A percentile compares a stretch with the other conserved stretches of the same genome.
Conservation (phyloP, 2,113 vertebrate species). For the Mesitornis unicolor region DNA sequence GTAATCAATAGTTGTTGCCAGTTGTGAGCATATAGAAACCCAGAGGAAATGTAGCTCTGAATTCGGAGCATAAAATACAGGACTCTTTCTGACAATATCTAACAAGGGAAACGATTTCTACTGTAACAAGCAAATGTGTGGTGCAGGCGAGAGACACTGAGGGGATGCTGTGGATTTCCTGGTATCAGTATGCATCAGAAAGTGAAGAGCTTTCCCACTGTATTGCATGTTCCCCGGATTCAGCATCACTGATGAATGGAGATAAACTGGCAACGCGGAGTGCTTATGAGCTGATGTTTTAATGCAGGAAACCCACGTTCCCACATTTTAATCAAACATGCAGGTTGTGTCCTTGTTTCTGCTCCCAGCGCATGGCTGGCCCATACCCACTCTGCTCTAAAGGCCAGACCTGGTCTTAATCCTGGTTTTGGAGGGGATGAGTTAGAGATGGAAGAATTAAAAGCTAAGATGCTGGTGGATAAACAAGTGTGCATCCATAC, state of each 20-base stretch:
- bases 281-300: not conserved
- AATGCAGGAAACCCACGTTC: not conserved
- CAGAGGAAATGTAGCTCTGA: not conserved
- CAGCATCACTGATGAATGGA: not conserved
- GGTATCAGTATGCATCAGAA: not conserved
- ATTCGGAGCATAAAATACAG: not conserved
- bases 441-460: not conserved
- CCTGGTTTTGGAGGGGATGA: not conserved
- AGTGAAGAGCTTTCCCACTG: not conserved
- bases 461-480: not conserved
- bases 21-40: not conserved
- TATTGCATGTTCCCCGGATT: not conserved
- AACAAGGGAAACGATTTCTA: not conserved
- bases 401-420: not conserved
- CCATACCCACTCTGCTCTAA: not conserved
- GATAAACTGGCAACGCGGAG: not conserved
- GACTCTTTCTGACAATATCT: not conserved
- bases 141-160: not conserved
- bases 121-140: not conserved
- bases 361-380: not conserved
- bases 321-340: not conserved
- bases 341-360: not conserved
- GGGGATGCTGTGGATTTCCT: not conserved
- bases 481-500: not conserved
- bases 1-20: not conserved